Evolutionary conservation across 2,113 vertebrate species (phyloP).

Genomic region (Camelus bactrianus): DNA sequence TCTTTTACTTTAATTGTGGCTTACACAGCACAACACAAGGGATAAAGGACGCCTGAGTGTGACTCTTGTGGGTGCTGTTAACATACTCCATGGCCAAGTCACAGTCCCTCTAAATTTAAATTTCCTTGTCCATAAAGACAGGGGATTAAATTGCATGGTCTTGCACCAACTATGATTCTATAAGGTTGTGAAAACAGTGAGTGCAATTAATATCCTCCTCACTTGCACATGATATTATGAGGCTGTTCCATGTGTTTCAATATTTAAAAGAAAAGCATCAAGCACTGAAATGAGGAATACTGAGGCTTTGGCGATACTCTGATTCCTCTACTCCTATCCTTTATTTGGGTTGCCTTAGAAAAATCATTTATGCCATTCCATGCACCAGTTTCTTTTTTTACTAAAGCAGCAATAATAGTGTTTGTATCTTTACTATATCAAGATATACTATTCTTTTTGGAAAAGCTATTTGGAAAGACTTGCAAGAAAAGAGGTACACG

Average conservation of each 20-base stretch:
- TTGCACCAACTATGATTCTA: not conserved
- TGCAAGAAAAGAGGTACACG: constrained; percentile 58
- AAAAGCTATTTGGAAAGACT: constrained; percentile 65
- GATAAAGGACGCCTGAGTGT: not conserved
- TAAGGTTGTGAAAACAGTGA: not conserved
- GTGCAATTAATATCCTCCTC: not conserved
- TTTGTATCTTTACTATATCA: constrained; percentile 71
- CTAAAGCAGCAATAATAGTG: constrained; percentile 69
- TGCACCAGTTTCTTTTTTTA: constrained; percentile 77
- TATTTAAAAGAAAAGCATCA: constrained; percentile 58
- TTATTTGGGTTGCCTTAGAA: constrained; percentile 68
- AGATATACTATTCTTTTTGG: constrained; percentile 68
- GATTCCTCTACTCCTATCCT: constrained; percentile 48
- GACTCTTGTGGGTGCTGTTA: not conserved
- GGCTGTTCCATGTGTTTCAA: constrained; percentile 37
- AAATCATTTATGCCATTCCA: constrained; percentile 79
- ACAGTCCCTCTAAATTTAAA: not conserved
- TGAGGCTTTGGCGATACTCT: constrained; percentile 11
- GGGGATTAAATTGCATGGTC: not conserved
- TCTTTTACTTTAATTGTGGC: not conserved
- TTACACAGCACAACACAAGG: not conserved
- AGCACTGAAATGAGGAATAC: constrained; percentile 53
- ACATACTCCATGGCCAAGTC: not conserved
- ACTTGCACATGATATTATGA: not conserved
- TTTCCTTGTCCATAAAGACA: not conserved